A percentile compares a stretch with the other conserved stretches of the same genome.
phyloP scores from a whole-genome alignment of 2,888 invertebrate species.

The Teleogryllus oceanicus region DNA sequence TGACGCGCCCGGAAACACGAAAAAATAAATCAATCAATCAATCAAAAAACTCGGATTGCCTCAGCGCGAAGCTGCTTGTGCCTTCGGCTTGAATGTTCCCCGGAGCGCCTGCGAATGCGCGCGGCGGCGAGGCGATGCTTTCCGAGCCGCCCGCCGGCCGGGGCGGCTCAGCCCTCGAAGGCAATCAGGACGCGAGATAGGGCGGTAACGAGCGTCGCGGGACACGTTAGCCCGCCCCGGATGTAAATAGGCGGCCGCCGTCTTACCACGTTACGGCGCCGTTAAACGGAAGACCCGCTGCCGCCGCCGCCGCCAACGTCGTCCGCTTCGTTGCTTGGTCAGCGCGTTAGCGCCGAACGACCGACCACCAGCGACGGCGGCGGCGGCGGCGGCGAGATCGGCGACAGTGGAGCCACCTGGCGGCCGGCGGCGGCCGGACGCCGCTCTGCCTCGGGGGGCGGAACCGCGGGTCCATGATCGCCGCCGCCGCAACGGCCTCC shows the following conservation, averaged over 20 bases:
- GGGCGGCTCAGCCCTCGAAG: background rate
- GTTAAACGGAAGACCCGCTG: background rate
- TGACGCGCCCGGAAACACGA: too few species aligned
- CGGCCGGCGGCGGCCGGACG: background rate
- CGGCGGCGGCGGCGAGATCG: background rate
- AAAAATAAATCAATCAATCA: too few species aligned
- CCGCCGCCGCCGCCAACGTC: background rate
- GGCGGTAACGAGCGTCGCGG: slow-evolving; percentile 6
- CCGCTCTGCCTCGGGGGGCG: background rate
- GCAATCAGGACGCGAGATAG: slow-evolving; percentile 18
- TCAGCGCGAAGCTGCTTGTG: too few species aligned
- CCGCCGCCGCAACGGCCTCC: background rate
- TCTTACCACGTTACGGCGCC: slow-evolving; percentile 18
- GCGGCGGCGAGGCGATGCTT: too few species aligned
- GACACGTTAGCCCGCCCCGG: slow-evolving; percentile 18
- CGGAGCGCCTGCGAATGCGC: too few species aligned
- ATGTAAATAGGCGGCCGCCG: slow-evolving; percentile 18
- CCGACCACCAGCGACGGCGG: background rate
- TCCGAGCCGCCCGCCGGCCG: too few species aligned
- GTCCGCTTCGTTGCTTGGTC: background rate
- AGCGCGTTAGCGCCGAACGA: background rate
- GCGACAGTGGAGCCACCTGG: background rate
- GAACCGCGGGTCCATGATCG: background rate
- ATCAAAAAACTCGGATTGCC: too few species aligned
- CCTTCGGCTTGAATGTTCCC: too few species aligned